Base-by-base conservation (phyloP, 2,888 invertebrate species). In the Macrosiphum euphorbiae region DNA sequence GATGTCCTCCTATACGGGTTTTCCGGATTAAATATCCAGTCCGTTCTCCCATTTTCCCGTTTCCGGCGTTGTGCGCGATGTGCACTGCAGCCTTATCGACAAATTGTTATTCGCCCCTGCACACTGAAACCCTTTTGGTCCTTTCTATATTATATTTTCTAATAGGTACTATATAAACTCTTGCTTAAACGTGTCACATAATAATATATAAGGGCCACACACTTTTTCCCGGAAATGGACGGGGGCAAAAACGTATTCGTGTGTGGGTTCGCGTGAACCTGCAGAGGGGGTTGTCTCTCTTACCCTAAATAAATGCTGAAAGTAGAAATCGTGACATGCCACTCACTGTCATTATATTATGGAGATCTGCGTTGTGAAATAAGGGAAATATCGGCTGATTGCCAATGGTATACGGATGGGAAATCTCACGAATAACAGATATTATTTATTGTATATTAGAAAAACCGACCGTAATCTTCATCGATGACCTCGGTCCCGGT, bases 1-100 rank as follows among this genome's bases (percentile, higher is more conserved):
- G 92, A 87, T 92, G 92, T 85, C 47, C 41, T 88, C 78, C 20
- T 88, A n/a, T 67, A 24, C 35, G 78, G 7, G 20, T 28, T 50
- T 52, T 35, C 67, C 8, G 50, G 86, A 87, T 92, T 87, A 58
- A 92, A 86, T 61, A 86, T 24, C n/a, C 85, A 35, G 11, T 52
- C 50, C n/a, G 50, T 52, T n/a, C 44, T 86, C 8, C 35, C 35
- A 24, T n/a, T 52, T 78, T 78, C 55, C 61, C n/a, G 44, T 47
- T 44, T 35, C 52, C 50, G 41, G 35, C 24, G 55, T 88, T 41
- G n/a, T 35, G n/a, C 13, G 5, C 44, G n/a, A 13, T 86, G 11
- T 84, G 28, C 16, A 35, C 13, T 52, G 41, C 28, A 85, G 35
- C 41, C 20, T 55, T 85, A 55, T 55, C 55, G 91, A 91, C 55